A percentile compares a stretch with the other conserved stretches of the same genome.
phyloP scores from a whole-genome alignment of 2,888 invertebrate species.

The Aspidapion aeneum region DNA sequence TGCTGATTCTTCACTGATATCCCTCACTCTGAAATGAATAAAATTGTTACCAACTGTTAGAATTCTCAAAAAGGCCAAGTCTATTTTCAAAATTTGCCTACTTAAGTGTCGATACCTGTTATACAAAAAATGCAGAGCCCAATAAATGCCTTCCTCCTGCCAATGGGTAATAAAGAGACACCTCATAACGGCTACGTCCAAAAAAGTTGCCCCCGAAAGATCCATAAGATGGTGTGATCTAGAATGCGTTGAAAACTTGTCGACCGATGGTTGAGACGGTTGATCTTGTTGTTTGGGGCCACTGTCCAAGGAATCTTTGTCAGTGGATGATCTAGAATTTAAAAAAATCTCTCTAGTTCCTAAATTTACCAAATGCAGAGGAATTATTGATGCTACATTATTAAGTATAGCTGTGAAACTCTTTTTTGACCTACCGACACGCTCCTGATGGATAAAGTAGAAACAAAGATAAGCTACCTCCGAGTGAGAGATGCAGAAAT shows the following conservation, averaged over 20 bases:
- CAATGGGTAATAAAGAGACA: slow-evolving; percentile 96
- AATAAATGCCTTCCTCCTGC: slow-evolving; percentile 97
- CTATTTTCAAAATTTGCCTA: slow-evolving; percentile 6
- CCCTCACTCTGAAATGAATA: slow-evolving; percentile 63
- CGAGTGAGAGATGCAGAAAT: too few relatives aligned
- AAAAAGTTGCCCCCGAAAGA: slow-evolving; percentile 84
- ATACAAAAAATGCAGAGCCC: slow-evolving; percentile 91
- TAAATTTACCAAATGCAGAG: too few relatives aligned
- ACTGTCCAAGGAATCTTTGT: slow-evolving; percentile 74
- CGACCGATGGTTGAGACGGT: neutral
- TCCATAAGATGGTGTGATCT: slow-evolving; percentile 44
- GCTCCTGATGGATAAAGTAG: too few relatives aligned
- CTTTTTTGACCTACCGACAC: too few relatives aligned
- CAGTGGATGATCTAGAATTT: slow-evolving; percentile 58
- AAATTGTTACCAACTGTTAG: too few relatives aligned
- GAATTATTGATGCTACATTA: too few relatives aligned
- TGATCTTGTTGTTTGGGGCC: slow-evolving; percentile 32
- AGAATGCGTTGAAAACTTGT: slow-evolving; percentile 10
- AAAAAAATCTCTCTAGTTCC: too few relatives aligned
- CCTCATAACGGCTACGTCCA: slow-evolving; percentile 94
- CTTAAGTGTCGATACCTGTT: too few relatives aligned
- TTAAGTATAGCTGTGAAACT: too few relatives aligned
- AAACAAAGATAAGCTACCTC: too few relatives aligned
- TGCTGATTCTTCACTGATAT: slow-evolving; percentile 81
- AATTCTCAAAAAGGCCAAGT: neutral